Evolutionary conservation across 1,140 invertebrate genomes (phyloP).

Genomic region (Drosophila pectinifera): DNA sequence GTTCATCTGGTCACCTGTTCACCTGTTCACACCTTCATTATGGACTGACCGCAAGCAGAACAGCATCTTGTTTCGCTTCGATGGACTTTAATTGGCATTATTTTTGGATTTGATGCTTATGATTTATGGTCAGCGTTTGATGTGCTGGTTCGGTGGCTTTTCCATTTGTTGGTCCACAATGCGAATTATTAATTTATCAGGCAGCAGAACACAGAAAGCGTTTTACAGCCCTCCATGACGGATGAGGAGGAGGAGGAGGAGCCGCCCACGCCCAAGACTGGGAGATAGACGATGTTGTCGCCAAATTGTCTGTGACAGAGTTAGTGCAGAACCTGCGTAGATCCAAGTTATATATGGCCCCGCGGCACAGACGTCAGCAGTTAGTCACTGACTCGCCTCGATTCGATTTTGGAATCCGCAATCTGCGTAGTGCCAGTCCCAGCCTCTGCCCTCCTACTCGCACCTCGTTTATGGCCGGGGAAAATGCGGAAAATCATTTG

Average conservation of each 20-base stretch:
- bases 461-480: constrained; percentile 42
- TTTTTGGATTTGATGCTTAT: constrained; percentile 46
- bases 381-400: constrained; percentile 57
- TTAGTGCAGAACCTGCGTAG: constrained; percentile 70
- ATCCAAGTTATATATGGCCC: constrained; percentile 50
- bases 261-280: constrained; percentile 40
- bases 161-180: constrained; percentile 63
- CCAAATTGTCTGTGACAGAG: constrained; percentile 77
- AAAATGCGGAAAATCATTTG: constrained; percentile 59
- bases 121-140: constrained; percentile 74
- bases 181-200: constrained; percentile 69
- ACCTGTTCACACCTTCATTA: constrained; percentile 20
- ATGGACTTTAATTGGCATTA: constrained; percentile 26
- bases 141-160: constrained; percentile 63
- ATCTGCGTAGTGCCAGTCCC: constrained; percentile 52
- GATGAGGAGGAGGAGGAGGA: constrained; percentile 2
- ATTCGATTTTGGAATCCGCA: constrained; percentile 49
- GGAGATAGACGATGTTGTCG: constrained; percentile 54
- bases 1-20: neutral
- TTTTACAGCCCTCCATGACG: constrained; percentile 58
- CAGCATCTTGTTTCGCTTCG: constrained; percentile 20
- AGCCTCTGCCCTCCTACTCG: constrained; percentile 18
- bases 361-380: constrained; percentile 60
- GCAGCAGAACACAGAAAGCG: constrained; percentile 60
- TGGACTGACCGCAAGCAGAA: constrained; percentile 2